phyloP scores from a whole-genome alignment of 2,797 vertebrate species.

The Helostoma temminkii region DNA sequence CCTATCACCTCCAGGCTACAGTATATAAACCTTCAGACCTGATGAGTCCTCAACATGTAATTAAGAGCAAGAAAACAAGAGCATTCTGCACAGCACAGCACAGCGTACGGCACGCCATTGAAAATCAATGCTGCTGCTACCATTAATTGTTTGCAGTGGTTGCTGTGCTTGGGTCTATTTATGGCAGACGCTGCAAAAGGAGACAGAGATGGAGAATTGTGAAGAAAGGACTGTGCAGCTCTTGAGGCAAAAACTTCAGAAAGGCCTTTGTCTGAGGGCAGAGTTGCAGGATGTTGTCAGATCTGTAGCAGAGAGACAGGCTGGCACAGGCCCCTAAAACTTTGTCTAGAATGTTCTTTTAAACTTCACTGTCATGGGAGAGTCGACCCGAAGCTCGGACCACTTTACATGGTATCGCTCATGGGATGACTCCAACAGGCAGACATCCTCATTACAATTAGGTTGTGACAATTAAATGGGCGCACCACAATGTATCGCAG shows the following conservation, averaged over 20 bases:
- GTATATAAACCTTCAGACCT: conserved; percentile 14
- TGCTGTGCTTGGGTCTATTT: conserved; percentile 17
- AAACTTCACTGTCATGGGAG: conserved; percentile 9
- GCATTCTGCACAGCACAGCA: conserved; percentile 32
- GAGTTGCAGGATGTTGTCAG: conserved; percentile 32
- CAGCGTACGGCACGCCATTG: conserved; percentile 31
- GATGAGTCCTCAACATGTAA: conserved; percentile 23
- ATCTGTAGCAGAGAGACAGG: conserved; percentile 36
- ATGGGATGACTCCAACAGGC: conserved; percentile 17
- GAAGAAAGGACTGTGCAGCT: conserved; percentile 4
- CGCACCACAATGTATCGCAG: conserved; percentile 10
- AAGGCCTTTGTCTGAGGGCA: conserved; percentile 24
- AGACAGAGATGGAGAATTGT: background rate
- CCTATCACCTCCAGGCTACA: background rate
- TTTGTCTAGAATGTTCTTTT: conserved; percentile 14
- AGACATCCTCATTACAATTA: conserved; percentile 32
- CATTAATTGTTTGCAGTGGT: conserved; percentile 51
- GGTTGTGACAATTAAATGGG: conserved; percentile 18
- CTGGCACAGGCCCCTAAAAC: conserved; percentile 19
- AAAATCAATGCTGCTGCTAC: conserved; percentile 63
- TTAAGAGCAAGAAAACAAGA: conserved; percentile 48
- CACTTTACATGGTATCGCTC: conserved; percentile 15
- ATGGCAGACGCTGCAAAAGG: conserved; percentile 17
- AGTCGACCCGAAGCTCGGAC: conserved; percentile 12
- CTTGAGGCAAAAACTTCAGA: conserved; percentile 18